Percentiles rank a stretch among this genome's conserved stretches.
phyloP scores from a whole-genome alignment of 2,888 invertebrate genomes.

The Deilephila porcellus region DNA sequence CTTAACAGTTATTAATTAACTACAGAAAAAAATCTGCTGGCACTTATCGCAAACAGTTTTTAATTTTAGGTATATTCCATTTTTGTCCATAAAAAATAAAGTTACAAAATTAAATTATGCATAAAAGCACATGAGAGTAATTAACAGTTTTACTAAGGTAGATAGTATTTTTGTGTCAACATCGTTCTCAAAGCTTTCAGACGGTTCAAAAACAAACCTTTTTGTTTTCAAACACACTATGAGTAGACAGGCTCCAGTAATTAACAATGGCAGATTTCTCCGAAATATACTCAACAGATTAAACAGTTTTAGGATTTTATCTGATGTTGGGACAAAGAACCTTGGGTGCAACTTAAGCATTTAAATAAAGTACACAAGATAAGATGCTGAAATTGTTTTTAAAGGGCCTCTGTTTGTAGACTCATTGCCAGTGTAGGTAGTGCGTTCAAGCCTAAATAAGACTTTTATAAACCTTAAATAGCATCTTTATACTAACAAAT shows the following conservation, averaged over 20 bases:
- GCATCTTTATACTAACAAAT: no score
- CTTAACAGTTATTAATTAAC: no score
- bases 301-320: constrained; percentile 22
- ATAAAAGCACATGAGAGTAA: neutral
- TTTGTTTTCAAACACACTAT: neutral
- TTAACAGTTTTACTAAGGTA: neutral
- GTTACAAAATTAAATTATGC: neutral
- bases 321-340: constrained; percentile 24
- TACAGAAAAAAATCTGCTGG: no score
- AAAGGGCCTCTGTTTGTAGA: neutral
- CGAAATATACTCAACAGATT: constrained; percentile 21
- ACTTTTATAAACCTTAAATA: neutral
- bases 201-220: constrained; percentile 1
- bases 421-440: neutral
- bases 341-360: constrained; percentile 10
- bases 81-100: neutral
- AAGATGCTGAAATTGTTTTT: constrained; percentile 14
- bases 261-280: constrained; percentile 20
- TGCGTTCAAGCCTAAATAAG: neutral
- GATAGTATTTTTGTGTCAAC: neutral
- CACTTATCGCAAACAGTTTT: no score
- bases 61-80: no score
- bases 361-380: constrained; percentile 21
- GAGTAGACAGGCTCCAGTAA: constrained; percentile 15
- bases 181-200: neutral